Percentiles rank a stretch among this genome's conserved stretches.
phyloP scores from a whole-genome alignment of 2,888 invertebrate genomes.

The Drosophila yooni region DNA sequence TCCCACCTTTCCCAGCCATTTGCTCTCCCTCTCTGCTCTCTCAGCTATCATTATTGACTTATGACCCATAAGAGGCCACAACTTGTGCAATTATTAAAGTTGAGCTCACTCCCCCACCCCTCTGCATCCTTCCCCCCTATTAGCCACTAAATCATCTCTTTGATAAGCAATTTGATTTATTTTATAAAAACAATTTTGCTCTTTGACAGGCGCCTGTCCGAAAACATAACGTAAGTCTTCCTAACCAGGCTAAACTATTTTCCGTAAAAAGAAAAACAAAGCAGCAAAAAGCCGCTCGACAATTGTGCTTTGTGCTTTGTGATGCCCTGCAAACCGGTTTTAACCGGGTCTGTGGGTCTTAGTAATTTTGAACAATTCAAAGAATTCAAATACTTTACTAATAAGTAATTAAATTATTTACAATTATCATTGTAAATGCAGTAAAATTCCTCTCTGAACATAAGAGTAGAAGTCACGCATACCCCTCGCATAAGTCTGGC shows the following conservation, averaged over 20 bases:
- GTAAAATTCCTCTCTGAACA: background rate
- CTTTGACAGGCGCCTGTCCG: conserved; percentile 65
- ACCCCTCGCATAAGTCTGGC: background rate
- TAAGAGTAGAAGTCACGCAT: background rate
- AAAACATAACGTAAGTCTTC: conserved; percentile 50
- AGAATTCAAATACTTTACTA: background rate
- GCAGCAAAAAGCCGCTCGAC: background rate
- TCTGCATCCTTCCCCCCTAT: background rate
- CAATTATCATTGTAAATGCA: background rate
- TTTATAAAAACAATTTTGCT: conserved; percentile 73
- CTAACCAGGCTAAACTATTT: conserved; percentile 68
- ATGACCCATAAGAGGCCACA: conserved; percentile 75
- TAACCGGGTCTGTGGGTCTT: too few relatives aligned
- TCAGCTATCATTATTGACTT: conserved; percentile 70
- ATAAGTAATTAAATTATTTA: too few relatives aligned
- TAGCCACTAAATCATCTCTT: conserved; percentile 76
- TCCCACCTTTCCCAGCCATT: background rate
- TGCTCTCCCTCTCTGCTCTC: background rate
- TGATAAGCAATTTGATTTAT: conserved; percentile 80
- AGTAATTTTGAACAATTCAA: background rate
- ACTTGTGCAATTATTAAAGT: conserved; percentile 80
- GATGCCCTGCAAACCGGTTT: conserved; percentile 22
- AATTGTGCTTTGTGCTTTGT: background rate
- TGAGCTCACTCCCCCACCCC: conserved; percentile 27
- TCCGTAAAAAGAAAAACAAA: conserved; percentile 49